These are phyloP conservation scores for Buceros bicornis DNA, from an alignment of 2,797 vertebrate genomes.

Conservation along the genomic window DNA sequence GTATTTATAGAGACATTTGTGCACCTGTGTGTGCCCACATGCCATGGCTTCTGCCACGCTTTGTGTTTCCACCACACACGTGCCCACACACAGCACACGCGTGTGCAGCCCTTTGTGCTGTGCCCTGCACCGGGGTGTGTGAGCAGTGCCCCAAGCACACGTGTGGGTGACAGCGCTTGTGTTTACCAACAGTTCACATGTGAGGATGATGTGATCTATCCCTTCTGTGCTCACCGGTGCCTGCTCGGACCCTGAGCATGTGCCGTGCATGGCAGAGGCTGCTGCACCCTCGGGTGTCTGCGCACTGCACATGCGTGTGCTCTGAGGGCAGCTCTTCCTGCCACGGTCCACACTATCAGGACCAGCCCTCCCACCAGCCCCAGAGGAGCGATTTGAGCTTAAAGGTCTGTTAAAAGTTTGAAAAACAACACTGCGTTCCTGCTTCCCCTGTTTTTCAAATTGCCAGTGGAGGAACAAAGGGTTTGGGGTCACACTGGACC, in stretches of 20 bases:
- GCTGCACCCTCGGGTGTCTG: background rate
- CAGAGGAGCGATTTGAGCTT: background rate
- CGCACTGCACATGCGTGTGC: background rate
- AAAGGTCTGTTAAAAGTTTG: background rate
- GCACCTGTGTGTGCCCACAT: background rate
- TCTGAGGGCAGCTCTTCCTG: background rate
- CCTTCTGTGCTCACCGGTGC: too few relatives aligned
- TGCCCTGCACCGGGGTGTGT: background rate
- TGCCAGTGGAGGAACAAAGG: too few relatives aligned
- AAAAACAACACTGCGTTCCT: background rate
- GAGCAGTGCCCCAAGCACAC: too few relatives aligned
- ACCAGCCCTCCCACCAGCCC: background rate
- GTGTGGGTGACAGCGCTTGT: background rate
- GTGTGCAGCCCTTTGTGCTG: background rate
- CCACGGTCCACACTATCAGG: background rate
- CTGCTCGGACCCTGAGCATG: accelerated
- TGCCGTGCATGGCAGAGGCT: background rate
- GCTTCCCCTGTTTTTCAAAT: background rate
- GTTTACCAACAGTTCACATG: accelerated
- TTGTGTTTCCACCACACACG: accelerated
- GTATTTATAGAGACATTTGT: background rate
- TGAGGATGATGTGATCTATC: background rate
- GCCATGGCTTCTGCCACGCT: background rate
- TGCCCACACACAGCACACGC: background rate
- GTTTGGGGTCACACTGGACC: too few relatives aligned